Base-by-base conservation (phyloP, 2,113 vertebrate genomes). In the Indicator maculatus region DNA sequence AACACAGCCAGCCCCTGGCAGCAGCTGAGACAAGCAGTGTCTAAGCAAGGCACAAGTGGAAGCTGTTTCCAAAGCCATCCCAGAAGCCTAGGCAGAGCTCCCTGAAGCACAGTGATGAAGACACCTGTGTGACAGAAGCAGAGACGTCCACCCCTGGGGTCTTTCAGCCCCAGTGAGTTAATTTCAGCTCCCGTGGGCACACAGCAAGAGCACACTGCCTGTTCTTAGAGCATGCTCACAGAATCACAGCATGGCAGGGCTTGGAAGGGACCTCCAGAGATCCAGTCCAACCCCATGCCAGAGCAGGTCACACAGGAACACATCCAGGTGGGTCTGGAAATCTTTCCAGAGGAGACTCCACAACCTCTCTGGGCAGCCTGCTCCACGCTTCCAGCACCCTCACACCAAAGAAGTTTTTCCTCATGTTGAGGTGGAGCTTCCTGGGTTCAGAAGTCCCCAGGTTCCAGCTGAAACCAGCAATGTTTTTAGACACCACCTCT, bases 171-270 rank as follows among this genome's bases (percentile, higher is more conserved):
- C 69, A 44, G 33, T 6, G 1, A 56, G 7, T 44, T 63, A 31
- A 53, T 53, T 36, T 47, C 67, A 39, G 59, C 28, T 85, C n/a
- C 39, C 23, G 8, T 2, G n/a, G 52, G 39, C 90, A 50, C 17
- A 12, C 44, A 73, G 75, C 55, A 69, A 16, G 71, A 50, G 73
- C 74, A 31, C 6, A 4, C 19, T 27, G 60, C 33, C 56, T 71
- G 60, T 24, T 52, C 82, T 77, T 8, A 50, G 41, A 67, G 41
- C 38, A 44, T 0, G 0, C 7, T 13, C 23, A 52, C 7, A 7
- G 50, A 24, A 24, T 52, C 50, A 52, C 23, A 52, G 50, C 23
- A 7, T 13, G 23, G 23, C 50, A 52, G 50, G 50, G 50, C 3
- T 24, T 24, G 50, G 50, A 52, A 52, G 50, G 50, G 23, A 24